A percentile compares a stretch with the other conserved stretches of the same genome.
Evolutionary conservation across 1,140 invertebrate genomes (phyloP).

Genomic region (Phocides pigmalion): DNA sequence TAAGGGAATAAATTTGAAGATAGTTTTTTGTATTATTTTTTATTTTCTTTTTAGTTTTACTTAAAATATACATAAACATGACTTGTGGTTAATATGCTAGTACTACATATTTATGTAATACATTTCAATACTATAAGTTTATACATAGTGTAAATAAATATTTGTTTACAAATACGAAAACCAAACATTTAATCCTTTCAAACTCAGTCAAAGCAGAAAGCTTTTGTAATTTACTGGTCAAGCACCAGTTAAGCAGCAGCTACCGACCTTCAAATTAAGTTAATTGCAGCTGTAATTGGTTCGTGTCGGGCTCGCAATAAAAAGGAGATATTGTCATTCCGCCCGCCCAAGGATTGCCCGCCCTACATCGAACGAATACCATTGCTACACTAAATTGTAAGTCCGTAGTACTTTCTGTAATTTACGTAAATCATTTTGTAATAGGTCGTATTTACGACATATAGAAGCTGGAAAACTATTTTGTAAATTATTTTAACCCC

Average conservation of each 20-base stretch:
- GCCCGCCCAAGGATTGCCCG: constrained; percentile 13
- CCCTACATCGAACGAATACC: constrained; percentile 5
- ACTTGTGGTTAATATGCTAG: no score
- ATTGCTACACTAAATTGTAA: constrained; percentile 2
- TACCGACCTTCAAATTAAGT: constrained; percentile 28
- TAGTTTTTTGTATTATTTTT: no score
- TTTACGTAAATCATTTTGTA: no score
- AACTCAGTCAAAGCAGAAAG: neutral
- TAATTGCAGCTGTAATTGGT: constrained; percentile 34
- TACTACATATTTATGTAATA: no score
- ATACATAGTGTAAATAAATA: no score
- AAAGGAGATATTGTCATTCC: constrained; percentile 30
- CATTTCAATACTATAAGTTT: no score
- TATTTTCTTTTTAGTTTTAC: no score
- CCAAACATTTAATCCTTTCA: neutral
- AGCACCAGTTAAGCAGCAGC: constrained; percentile 24
- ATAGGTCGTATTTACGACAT: no score
- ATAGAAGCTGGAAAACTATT: no score
- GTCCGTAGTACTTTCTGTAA: constrained; percentile 2
- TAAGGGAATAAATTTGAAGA: no score
- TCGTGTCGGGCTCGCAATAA: constrained; percentile 20
- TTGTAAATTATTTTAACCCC: no score
- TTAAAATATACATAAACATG: no score
- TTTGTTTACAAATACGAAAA: neutral
- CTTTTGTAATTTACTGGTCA: constrained; percentile 24